These are phyloP conservation scores for Agrotis exclamationis DNA, from an alignment of 2,888 invertebrate genomes.

Conservation along the genomic window DNA sequence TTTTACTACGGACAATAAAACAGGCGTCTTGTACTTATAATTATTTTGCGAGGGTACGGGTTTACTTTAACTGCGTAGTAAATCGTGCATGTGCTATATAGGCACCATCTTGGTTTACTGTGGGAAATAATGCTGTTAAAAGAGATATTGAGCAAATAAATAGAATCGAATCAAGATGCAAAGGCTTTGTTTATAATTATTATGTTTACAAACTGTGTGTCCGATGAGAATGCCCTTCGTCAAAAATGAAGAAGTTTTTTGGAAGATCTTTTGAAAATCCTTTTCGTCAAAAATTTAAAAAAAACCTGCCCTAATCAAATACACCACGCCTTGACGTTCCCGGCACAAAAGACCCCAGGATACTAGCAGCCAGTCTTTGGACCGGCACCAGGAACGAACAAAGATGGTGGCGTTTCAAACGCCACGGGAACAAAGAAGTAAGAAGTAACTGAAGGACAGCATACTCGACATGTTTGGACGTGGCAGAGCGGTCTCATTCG, in stretches of 20 bases:
- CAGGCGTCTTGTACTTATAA: conserved; percentile 55
- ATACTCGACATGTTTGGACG: no score
- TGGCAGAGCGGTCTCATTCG: no score
- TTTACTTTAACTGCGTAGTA: conserved; percentile 70
- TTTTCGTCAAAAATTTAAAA: no score
- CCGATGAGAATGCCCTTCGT: background rate
- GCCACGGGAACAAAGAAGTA: no score
- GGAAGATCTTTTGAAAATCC: no score
- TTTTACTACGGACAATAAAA: conserved; percentile 75
- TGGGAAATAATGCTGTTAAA: conserved; percentile 76
- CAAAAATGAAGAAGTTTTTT: background rate
- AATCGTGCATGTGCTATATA: conserved; percentile 63
- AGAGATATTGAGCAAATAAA: conserved; percentile 67
- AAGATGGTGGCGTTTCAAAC: no score
- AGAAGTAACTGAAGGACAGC: no score
- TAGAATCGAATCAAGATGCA: conserved; percentile 68
- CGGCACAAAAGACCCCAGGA: no score
- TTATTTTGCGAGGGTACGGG: conserved; percentile 70
- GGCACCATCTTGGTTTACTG: conserved; percentile 59
- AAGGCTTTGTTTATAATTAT: conserved; percentile 53
- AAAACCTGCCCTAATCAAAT: no score
- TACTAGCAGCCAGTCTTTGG: no score
- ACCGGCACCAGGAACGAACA: no score
- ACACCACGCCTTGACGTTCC: no score
- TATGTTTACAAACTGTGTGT: conserved; percentile 24